Evolutionary conservation across 2,888 invertebrate genomes (phyloP), one percentile per base, ranked within the genome.

Genomic region (Nineta flava): DNA sequence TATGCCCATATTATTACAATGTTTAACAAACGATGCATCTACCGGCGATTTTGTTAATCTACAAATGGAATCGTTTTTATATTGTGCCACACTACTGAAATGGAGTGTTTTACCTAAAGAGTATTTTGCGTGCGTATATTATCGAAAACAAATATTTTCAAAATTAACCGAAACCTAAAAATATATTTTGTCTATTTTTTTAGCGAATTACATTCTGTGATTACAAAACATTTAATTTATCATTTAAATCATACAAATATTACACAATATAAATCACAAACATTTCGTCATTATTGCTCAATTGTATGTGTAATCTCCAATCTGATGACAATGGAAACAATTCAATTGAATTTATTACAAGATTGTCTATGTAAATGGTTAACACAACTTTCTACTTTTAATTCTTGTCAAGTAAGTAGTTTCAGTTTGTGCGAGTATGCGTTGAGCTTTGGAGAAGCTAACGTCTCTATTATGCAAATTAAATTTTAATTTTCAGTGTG

Each of bases 61-160:
- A 52, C 83, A 83, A 65, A 77, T 76, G 21, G 83, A 83, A 68
- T 69, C 74, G 41, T 72, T 75, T 59, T 65, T 77, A 35, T 71
- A 77, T 63, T 69, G 73, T 31, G 70, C 76, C 51, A 64, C 79
- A 19, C 54, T 79, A 6, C 26, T 26, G 7, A 26, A 26, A 6
- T 26, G 26, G 26, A 26, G 7, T 26, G 26, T 26, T 2, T 26
- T 26, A 26, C 7, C 26, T 7, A 26, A 26, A 1, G 26, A 26
- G 7, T 26, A 26, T 26, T 26, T 26, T 26, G 7, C 5, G 26
- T 26, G 26, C 26, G 26, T 26, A 26, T 26, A 26, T 7, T n/a
- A n/a, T 32, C 12, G 1, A 21, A 32, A 44, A 48, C 26, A 17
- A 45, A 46, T 15, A 40, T n/a, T 21, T 19, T 4, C 9, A 19